These are phyloP conservation scores for Agrilus cyanescens DNA, from an alignment of 2,888 invertebrate species.

Conservation along the genomic window DNA sequence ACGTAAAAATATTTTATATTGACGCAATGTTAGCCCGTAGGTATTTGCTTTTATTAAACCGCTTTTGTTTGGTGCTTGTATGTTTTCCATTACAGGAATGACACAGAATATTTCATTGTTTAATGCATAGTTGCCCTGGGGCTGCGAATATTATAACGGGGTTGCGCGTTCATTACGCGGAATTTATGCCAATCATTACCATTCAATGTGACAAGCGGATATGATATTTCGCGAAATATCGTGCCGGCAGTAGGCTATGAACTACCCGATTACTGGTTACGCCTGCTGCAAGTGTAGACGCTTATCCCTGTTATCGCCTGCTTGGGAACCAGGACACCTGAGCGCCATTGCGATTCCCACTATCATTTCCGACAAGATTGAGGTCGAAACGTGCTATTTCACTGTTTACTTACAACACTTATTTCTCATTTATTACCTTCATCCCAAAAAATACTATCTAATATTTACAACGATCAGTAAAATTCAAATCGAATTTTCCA, in stretches of 20 bases:
- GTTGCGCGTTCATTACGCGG: conserved; percentile 34
- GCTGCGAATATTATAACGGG: conserved; percentile 16
- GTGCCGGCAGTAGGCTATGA: conserved; percentile 26
- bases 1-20: too few relatives aligned
- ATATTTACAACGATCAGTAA: too few relatives aligned
- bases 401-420: too few relatives aligned
- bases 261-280: conserved; percentile 32
- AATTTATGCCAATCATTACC: conserved; percentile 40
- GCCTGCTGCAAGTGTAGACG: conserved; percentile 24
- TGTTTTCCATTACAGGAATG: conserved; percentile 16
- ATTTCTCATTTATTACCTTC: not conserved
- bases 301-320: conserved; percentile 38
- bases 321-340: conserved; percentile 35
- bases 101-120: too few relatives aligned
- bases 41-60: too few relatives aligned
- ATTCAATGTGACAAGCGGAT: conserved; percentile 35
- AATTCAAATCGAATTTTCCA: too few relatives aligned
- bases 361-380: too few relatives aligned
- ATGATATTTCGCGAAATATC: conserved; percentile 35
- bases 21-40: too few relatives aligned
- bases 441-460: conserved; percentile 14
- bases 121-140: conserved; percentile 7
- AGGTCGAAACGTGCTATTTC: too few relatives aligned
- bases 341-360: conserved; percentile 21
- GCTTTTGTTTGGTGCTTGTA: conserved; percentile 18